phyloP scores from a whole-genome alignment of 2,888 invertebrate species.

The Lordiphosa andalusiaca region DNA sequence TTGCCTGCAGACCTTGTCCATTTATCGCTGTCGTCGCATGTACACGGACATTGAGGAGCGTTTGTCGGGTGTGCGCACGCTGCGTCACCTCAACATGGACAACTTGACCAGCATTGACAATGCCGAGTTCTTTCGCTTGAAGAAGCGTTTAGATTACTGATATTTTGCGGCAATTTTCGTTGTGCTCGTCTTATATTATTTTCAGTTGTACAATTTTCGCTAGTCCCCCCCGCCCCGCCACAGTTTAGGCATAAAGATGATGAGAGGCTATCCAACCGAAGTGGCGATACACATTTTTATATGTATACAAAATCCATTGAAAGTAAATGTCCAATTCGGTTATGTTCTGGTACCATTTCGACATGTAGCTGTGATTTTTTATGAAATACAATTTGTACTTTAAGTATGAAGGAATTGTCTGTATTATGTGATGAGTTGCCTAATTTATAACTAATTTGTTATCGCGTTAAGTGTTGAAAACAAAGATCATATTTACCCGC shows the following conservation, averaged over 20 bases:
- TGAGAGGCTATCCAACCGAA: background rate
- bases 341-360: conserved; percentile 2
- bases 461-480: conserved; percentile 13
- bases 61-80: conserved; percentile 66
- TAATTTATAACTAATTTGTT: conserved; percentile 15
- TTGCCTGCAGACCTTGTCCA: conserved; percentile 78
- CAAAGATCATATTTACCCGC: background rate
- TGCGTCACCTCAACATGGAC: conserved; percentile 77
- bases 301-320: conserved; percentile 5
- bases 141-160: conserved; percentile 79
- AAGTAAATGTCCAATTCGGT: conserved; percentile 17
- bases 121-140: conserved; percentile 75
- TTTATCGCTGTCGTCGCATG: conserved; percentile 78
- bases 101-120: conserved; percentile 74
- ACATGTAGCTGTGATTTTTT: conserved; percentile 36
- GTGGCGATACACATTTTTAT: conserved; percentile 10
- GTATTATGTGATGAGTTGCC: conserved; percentile 22
- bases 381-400: conserved; percentile 18
- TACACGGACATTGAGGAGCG: conserved; percentile 78
- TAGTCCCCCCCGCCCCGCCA: conserved; percentile 54
- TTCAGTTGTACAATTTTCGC: conserved; percentile 78
- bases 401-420: conserved; percentile 10
- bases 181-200: conserved; percentile 78
- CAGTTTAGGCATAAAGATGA: conserved; percentile 4
- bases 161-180: conserved; percentile 78